phyloP scores from a whole-genome alignment of 2,113 vertebrate genomes.

The Epinephelus cyanopodus region DNA sequence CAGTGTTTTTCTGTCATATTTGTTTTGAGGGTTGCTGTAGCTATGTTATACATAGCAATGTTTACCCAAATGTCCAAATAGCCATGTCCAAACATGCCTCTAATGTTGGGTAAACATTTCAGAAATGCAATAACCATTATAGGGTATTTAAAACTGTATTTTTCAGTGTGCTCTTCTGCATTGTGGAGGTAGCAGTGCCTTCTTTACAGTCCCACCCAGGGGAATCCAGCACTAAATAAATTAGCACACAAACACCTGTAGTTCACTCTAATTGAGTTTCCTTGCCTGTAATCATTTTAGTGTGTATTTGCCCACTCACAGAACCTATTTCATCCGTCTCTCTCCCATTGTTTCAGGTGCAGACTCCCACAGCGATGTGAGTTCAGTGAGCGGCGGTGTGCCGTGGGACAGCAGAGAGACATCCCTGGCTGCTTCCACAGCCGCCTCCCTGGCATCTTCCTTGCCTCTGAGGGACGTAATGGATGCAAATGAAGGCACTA shows the following conservation, averaged over 20 bases:
- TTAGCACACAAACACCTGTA: not conserved
- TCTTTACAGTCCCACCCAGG: not conserved
- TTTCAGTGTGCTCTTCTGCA: not conserved
- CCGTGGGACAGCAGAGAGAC: constrained; percentile 90
- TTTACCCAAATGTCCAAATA: not conserved
- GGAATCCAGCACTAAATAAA: not conserved
- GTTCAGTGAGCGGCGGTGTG: constrained; percentile 87
- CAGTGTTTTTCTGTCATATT: too few relatives aligned
- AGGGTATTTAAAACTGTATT: not conserved
- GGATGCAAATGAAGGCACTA: constrained; percentile 76
- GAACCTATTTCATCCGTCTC: not conserved
- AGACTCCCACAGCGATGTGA: constrained; percentile 84
- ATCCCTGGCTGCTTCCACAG: constrained; percentile 85
- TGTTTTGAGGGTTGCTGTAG: too few relatives aligned
- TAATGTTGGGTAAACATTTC: not conserved
- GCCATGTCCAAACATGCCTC: not conserved
- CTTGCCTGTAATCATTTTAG: not conserved
- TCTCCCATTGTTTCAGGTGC: constrained; percentile 71
- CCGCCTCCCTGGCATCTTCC: constrained; percentile 84
- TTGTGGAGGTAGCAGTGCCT: not conserved
- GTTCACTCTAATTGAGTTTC: not conserved
- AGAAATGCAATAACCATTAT: not conserved
- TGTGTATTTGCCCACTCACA: constrained; percentile 3
- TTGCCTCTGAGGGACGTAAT: constrained; percentile 84
- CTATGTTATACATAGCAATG: too few relatives aligned